Evolutionary conservation across 2,888 invertebrate species (phyloP), one percentile per base, ranked within the genome.

Genomic region (Ophion slaviceki): DNA sequence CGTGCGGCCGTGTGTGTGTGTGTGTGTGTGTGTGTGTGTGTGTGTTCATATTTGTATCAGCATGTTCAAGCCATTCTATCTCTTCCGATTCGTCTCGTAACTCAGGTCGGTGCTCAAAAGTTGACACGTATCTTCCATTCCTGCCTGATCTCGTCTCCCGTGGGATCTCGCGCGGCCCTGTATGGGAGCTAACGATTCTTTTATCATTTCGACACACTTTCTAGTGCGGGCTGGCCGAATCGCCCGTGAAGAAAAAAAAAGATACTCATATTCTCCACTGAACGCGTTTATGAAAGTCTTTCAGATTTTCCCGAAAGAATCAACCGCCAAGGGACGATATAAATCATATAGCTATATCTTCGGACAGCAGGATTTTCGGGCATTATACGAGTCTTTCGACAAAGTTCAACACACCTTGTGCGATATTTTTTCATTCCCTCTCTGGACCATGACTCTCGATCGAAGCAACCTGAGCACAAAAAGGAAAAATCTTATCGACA

Each of bases 141-240:
- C 36, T 11, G 4, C 87, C 40, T 62, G 28, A 20, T 10, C 47
- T 6, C 10, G 59, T 68, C 6, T 61, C 71, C 28, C 75, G 75
- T 53, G 82, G 71, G 71, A 82, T 67, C 66, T 47, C 14, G 45
- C 66, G 40, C 53, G 32, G 14, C 64, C 80, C 71, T 86, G 85
- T 87, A 74, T 79, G 79, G 76, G 79, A 71, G 78, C 89, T 90
- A 88, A 89, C 88, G 88, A 90, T 87, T 89, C 90, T 87, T 91
- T 91, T 91, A 91, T 92, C 90, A 89, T 91, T 92, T 91, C 90
- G 90, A 92, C 90, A 91, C 90, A 90, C 90, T 91, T 88, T 88
- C 87, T 66, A 78, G 59, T 40, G 32, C 64, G 45, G 59, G 57
- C 70, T 45, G 68, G 66, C 72, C 79, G 61, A 79, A 14, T 62